Conservation (phyloP, 2,888 invertebrate genomes). For the Nysson spinosus region DNA sequence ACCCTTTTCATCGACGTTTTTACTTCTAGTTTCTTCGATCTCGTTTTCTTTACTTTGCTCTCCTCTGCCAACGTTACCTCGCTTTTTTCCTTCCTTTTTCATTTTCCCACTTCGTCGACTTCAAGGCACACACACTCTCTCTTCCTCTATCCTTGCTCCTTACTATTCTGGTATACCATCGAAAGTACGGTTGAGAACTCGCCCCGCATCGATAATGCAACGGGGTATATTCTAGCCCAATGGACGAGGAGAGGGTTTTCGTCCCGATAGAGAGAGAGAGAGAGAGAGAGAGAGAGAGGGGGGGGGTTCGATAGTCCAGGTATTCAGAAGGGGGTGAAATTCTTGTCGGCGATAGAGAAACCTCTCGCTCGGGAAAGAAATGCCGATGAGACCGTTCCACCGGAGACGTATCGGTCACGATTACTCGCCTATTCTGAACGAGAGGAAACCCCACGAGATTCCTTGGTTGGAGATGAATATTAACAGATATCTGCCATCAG, state of each 20-base stretch:
- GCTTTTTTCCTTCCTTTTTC: conserved; percentile 4
- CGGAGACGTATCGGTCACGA: conserved; percentile 37
- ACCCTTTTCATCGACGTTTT: not conserved
- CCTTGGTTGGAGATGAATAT: conserved; percentile 51
- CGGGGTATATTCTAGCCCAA: conserved; percentile 41
- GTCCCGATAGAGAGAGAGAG: too few species aligned
- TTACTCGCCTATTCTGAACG: conserved; percentile 24
- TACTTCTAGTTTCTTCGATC: not conserved
- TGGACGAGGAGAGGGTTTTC: too few species aligned
- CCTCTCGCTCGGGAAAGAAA: not conserved
- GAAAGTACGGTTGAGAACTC: conserved; percentile 57
- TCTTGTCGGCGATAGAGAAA: not conserved
- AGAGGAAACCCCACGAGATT: conserved; percentile 25
- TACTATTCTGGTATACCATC: conserved; percentile 57
- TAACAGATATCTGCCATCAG: conserved; percentile 38
- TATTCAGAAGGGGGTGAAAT: conserved; percentile 3
- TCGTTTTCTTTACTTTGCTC: not conserved
- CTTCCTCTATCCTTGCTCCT: conserved; percentile 46
- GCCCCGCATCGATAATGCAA: conserved; percentile 59
- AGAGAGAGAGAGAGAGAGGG: not conserved
- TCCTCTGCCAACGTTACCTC: not conserved
- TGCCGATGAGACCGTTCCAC: not conserved
- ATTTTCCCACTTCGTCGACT: conserved; percentile 41
- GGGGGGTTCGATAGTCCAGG: not conserved
- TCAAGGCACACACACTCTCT: conserved; percentile 35